Evolutionary conservation across 2,797 vertebrate genomes (phyloP), one percentile per base, ranked within the genome.

Genomic region (Odontamblyopus rebecca): DNA sequence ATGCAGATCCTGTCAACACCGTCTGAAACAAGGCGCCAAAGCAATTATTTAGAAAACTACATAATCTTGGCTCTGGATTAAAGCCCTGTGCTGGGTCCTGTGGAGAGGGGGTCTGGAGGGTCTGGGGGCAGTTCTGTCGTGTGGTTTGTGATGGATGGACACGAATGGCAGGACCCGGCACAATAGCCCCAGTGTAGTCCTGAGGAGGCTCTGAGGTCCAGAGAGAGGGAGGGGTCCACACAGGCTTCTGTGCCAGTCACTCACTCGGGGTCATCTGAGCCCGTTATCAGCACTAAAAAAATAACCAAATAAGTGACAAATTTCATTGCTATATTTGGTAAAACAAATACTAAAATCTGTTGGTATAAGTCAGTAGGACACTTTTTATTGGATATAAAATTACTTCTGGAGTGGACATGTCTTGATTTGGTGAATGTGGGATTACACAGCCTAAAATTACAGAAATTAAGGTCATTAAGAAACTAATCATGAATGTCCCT

Each of bases 121-220:
- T 61, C 66, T 71, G 68, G 61, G 76, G 78, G 74, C 79, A 80
- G 85, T 74, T 71, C 96, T 99, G 97, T 98, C 98, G 96, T 93
- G 95, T 97, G 86, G 86, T 78, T 90, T 78, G 90, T 99, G 97
- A 99, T 94, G 96, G 96, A 98, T 97, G 80, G 88, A 69, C 95
- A 91, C 96, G 95, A 95, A 95, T 98, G 97, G 95, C 89, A 78
- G 88, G 85, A n/a, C 73, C 60, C 88, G 93, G 87, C 92, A 99
- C 97, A 99, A 99, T 98, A 96, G 91, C 79, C 63, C 78, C 85
- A 61, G 60, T 87, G 94, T 95, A 90, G 91, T 93, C 89, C 68
- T 86, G 76, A 56, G 70, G 88, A 59, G 70, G 88, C 26, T 60
- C 57, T 60, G 8, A 60, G 87, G 84, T 84, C 27, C 73, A 77